These are phyloP conservation scores for Craniophora ligustri DNA, from an alignment of 2,888 invertebrate species.

Conservation along the genomic window DNA sequence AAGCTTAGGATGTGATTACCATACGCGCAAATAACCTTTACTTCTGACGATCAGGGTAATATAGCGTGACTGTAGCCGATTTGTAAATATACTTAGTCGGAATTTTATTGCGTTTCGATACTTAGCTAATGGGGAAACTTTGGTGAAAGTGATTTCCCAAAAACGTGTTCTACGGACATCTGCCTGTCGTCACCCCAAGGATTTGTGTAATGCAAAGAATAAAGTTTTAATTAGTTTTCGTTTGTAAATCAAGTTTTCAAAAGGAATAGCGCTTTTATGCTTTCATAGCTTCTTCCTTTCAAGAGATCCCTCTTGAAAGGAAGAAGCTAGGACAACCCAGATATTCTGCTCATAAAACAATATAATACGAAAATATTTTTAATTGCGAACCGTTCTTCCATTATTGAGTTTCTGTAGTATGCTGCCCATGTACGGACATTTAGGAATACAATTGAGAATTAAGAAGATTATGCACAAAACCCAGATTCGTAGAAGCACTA, in stretches of 20 bases:
- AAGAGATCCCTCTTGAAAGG: no score
- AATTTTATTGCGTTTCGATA: constrained; percentile 35
- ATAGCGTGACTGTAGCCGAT: constrained; percentile 5
- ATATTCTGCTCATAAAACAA: no score
- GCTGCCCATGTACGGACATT: no score
- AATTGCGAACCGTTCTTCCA: no score
- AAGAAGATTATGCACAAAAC: no score
- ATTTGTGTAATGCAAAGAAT: constrained; percentile 43
- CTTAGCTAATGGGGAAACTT: constrained; percentile 42
- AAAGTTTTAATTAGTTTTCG: constrained; percentile 52
- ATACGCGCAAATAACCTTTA: not conserved
- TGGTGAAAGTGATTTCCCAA: constrained; percentile 37
- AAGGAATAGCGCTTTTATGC: constrained; percentile 18
- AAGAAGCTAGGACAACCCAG: no score
- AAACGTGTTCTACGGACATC: constrained; percentile 29
- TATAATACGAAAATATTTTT: no score
- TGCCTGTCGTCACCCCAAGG: constrained; percentile 28
- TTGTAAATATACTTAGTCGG: constrained; percentile 15
- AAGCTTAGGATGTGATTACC: no score
- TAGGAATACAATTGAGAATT: no score
- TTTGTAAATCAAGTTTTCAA: constrained; percentile 38
- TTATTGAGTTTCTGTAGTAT: no score
- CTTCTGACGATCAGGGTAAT: not conserved
- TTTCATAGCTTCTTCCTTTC: constrained; percentile 1
- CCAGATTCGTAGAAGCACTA: no score